phyloP scores from a whole-genome alignment of 2,113 vertebrate species.

The Rhea pennata region DNA sequence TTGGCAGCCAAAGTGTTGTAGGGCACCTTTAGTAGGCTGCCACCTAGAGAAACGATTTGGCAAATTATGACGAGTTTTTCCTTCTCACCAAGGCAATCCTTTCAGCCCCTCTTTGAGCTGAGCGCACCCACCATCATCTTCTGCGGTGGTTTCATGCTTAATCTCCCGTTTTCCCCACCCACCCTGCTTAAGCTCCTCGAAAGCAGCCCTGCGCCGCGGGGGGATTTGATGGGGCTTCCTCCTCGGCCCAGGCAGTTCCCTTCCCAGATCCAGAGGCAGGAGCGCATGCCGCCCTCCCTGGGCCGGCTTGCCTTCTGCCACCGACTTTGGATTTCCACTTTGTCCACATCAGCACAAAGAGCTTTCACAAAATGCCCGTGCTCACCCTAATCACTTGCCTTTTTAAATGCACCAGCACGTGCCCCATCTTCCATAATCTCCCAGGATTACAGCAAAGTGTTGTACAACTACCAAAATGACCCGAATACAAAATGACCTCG shows the following conservation, averaged over 20 bases:
- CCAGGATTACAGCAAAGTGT: conserved; percentile 53
- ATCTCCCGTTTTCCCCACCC: not conserved
- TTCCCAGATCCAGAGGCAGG: not conserved
- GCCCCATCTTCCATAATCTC: conserved; percentile 56
- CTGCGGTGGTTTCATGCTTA: not conserved
- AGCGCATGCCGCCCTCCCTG: not conserved
- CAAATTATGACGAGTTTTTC: not conserved
- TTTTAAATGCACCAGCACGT: conserved; percentile 61
- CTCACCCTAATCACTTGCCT: conserved; percentile 59
- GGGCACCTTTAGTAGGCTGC: conserved; percentile 54
- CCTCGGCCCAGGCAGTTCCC: not conserved
- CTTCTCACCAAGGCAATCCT: not conserved
- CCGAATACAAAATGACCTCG: conserved; percentile 33
- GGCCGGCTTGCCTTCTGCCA: not conserved
- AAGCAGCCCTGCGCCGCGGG: not conserved
- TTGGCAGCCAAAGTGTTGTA: conserved; percentile 43
- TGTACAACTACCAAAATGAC: conserved; percentile 54
- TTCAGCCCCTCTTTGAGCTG: not conserved
- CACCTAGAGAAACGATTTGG: conserved; percentile 36
- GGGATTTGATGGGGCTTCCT: not conserved
- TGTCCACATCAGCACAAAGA: conserved; percentile 44
- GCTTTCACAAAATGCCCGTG: conserved; percentile 37
- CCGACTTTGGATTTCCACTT: not conserved
- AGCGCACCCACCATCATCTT: not conserved
- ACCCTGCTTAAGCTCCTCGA: not conserved